Evolutionary conservation across 1,140 invertebrate species (phyloP).

Genomic region (Drosophila leontia): DNA sequence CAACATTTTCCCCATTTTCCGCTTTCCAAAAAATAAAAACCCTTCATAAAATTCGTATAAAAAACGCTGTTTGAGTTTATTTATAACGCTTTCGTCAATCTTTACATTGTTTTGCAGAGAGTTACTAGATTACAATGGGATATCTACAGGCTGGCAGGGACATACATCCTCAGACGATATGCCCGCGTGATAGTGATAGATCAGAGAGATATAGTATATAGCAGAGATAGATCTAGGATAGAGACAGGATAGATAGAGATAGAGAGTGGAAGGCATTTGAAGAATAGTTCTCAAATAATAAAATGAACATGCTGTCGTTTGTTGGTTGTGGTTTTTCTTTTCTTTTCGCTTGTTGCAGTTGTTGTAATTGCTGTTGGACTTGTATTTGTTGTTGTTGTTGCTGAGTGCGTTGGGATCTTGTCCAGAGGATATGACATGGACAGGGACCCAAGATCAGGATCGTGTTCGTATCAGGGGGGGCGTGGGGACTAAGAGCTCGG

Average conservation of each 20-base stretch:
- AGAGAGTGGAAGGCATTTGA: slow-evolving; percentile 27
- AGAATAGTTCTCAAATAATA: slow-evolving; percentile 73
- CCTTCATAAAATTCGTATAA: slow-evolving; percentile 51
- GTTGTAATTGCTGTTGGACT: slow-evolving; percentile 80
- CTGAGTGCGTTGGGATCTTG: slow-evolving; percentile 59
- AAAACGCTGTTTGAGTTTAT: slow-evolving; percentile 75
- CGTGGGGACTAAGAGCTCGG: slow-evolving; percentile 71
- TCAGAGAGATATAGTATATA: slow-evolving; percentile 29
- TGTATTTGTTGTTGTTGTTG: slow-evolving; percentile 51
- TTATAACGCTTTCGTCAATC: slow-evolving; percentile 80
- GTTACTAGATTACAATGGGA: slow-evolving; percentile 63
- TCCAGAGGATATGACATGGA: slow-evolving; percentile 23
- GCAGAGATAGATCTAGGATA: neutral
- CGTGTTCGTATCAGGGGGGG: slow-evolving; percentile 54
- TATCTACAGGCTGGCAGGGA: slow-evolving; percentile 58
- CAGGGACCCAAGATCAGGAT: slow-evolving; percentile 53
- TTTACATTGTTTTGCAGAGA: slow-evolving; percentile 78
- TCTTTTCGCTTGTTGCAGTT: slow-evolving; percentile 69
- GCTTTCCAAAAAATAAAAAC: slow-evolving; percentile 1
- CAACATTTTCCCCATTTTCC: neutral
- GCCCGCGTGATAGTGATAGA: slow-evolving; percentile 27
- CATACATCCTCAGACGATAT: slow-evolving; percentile 2
- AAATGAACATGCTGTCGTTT: slow-evolving; percentile 79
- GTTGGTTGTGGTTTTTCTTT: slow-evolving; percentile 43
- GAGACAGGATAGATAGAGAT: slow-evolving; percentile 18